Conservation (phyloP, 2,113 vertebrate genomes). For the Clarias macrocephalus region DNA sequence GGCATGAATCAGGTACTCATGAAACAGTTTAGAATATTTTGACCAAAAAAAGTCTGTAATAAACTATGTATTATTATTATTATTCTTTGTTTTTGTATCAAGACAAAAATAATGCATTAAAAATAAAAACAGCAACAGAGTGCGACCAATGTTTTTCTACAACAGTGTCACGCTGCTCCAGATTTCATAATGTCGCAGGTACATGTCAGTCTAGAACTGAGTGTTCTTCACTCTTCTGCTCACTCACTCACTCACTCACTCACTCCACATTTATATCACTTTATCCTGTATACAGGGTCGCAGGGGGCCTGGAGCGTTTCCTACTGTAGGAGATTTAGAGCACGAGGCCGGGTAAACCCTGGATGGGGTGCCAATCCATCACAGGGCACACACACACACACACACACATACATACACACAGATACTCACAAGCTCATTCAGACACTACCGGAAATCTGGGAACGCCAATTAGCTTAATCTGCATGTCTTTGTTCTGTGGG, state of each 20-base stretch:
- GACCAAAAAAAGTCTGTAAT: not conserved
- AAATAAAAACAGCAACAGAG: conserved; percentile 21
- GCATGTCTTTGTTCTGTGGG: no score
- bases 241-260: not conserved
- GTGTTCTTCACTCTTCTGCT: conserved; percentile 7
- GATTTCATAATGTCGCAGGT: conserved; percentile 30
- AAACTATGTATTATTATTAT: not conserved
- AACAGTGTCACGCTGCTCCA: not conserved
- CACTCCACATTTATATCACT: no score
- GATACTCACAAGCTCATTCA: no score
- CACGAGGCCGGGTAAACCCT: no score
- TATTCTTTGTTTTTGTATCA: not conserved
- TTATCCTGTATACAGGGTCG: no score
- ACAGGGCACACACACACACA: no score
- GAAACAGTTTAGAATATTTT: not conserved
- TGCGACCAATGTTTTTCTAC: not conserved
- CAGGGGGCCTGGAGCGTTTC: no score
- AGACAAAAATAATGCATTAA: not conserved
- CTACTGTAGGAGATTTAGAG: no score
- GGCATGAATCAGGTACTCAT: not conserved
- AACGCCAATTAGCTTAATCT: no score
- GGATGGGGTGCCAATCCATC: no score
- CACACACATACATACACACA: no score
- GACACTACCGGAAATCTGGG: no score
- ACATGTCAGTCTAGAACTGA: not conserved